phyloP scores from a whole-genome alignment of 2,113 vertebrate genomes.

The Percopsis transmontana region DNA sequence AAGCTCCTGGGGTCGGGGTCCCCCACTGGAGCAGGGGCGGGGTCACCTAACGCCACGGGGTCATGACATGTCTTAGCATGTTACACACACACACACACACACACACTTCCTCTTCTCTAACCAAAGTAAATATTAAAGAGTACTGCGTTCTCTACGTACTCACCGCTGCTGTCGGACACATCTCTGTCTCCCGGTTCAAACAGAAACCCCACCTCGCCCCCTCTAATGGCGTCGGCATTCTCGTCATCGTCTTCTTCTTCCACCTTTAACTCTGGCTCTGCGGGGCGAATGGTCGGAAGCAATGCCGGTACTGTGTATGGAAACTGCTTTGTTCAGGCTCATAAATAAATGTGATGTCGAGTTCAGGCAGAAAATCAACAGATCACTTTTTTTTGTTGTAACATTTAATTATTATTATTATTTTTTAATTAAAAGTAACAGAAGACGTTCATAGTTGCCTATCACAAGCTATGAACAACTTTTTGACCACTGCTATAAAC shows the following conservation, averaged over 20 bases:
- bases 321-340: no score
- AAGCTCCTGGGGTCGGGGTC: neutral
- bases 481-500: no score
- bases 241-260: conserved; percentile 10
- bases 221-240: neutral
- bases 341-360: no score
- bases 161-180: neutral
- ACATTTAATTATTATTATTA: no score
- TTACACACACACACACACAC: neutral
- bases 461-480: no score
- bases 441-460: no score
- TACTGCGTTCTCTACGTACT: neutral
- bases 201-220: neutral
- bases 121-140: neutral
- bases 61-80: neutral
- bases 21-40: neutral
- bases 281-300: neutral
- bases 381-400: no score
- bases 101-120: neutral
- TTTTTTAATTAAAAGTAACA: no score
- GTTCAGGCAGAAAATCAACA: no score
- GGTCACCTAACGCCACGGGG: neutral
- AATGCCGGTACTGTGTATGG: neutral
- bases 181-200: neutral
- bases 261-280: conserved; percentile 7